phyloP scores from a whole-genome alignment of 1,140 invertebrate genomes.

The Mylabris phalerata region DNA sequence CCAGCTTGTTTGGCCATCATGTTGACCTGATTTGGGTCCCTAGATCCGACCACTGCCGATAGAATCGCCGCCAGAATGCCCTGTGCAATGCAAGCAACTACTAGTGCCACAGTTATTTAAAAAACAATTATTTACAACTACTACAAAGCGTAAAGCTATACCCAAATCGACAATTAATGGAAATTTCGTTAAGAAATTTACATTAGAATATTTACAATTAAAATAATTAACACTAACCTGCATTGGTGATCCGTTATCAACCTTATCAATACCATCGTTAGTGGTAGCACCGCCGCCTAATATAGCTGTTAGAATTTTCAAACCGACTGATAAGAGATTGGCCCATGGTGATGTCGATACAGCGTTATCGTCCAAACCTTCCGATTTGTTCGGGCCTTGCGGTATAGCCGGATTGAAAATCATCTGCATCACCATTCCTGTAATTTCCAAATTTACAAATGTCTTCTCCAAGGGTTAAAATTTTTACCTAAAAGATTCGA shows the following conservation, averaged over 20 bases:
- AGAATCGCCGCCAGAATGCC: slow-evolving; percentile 83
- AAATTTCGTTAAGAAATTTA: background rate
- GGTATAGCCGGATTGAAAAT: slow-evolving; percentile 61
- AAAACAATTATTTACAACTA: slow-evolving; percentile 9
- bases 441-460: slow-evolving; percentile 14
- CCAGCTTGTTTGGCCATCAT: slow-evolving; percentile 88
- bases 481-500: slow-evolving; percentile 66
- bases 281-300: slow-evolving; percentile 62
- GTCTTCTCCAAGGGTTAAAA: background rate
- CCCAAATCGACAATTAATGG: background rate
- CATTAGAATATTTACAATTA: background rate
- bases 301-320: slow-evolving; percentile 76
- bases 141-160: slow-evolving; percentile 21
- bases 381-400: slow-evolving; percentile 71
- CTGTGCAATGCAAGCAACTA: slow-evolving; percentile 55
- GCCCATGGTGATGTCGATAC: slow-evolving; percentile 70
- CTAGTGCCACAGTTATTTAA: slow-evolving; percentile 30
- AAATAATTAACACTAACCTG: slow-evolving; percentile 52
- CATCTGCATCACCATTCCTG: slow-evolving; percentile 77
- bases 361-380: slow-evolving; percentile 60
- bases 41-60: slow-evolving; percentile 77
- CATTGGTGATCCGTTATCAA: slow-evolving; percentile 78
- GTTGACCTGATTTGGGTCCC: slow-evolving; percentile 81
- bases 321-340: slow-evolving; percentile 70
- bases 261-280: slow-evolving; percentile 79